Percentiles rank a stretch among this genome's conserved stretches.
These are phyloP conservation scores for Heteromyza rotundicornis DNA, from an alignment of 2,888 invertebrate species.

Conservation along the genomic window DNA sequence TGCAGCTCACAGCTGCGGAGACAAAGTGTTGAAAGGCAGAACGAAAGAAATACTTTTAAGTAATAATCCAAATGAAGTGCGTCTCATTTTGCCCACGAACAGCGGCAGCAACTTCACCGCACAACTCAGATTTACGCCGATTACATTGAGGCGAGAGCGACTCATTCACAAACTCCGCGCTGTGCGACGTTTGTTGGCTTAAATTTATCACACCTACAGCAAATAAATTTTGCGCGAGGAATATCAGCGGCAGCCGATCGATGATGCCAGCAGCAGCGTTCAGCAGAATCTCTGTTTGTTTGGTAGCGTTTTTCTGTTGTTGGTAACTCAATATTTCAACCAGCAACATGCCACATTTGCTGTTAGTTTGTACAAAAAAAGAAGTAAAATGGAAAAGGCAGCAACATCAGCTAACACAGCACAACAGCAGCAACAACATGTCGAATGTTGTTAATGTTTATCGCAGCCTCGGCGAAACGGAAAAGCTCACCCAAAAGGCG, in stretches of 20 bases:
- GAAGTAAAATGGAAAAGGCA: neutral
- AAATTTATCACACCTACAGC: slow-evolving; percentile 24
- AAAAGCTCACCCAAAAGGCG: slow-evolving; percentile 34
- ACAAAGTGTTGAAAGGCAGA: slow-evolving; percentile 25
- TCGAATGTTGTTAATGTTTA: slow-evolving; percentile 52
- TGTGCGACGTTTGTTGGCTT: neutral
- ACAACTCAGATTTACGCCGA: slow-evolving; percentile 14
- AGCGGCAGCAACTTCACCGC: neutral
- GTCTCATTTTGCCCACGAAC: neutral
- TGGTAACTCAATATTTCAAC: slow-evolving; percentile 38
- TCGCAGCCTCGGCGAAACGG: slow-evolving; percentile 33
- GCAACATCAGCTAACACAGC: slow-evolving; percentile 10
- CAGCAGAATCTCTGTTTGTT: slow-evolving; percentile 20
- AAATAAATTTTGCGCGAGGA: slow-evolving; percentile 21
- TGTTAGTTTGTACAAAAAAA: slow-evolving; percentile 28
- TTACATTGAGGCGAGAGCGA: slow-evolving; percentile 17
- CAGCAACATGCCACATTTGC: slow-evolving; percentile 34
- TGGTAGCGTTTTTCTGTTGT: slow-evolving; percentile 13
- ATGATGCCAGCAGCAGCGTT: slow-evolving; percentile 14
- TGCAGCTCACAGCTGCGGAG: neutral
- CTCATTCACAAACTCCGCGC: slow-evolving; percentile 26
- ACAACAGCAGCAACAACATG: slow-evolving; percentile 43
- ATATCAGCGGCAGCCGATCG: neutral
- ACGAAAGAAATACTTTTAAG: slow-evolving; percentile 13
- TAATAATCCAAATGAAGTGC: neutral